phyloP scores from a whole-genome alignment of 2,113 vertebrate genomes.

The Pao palembangensis region DNA sequence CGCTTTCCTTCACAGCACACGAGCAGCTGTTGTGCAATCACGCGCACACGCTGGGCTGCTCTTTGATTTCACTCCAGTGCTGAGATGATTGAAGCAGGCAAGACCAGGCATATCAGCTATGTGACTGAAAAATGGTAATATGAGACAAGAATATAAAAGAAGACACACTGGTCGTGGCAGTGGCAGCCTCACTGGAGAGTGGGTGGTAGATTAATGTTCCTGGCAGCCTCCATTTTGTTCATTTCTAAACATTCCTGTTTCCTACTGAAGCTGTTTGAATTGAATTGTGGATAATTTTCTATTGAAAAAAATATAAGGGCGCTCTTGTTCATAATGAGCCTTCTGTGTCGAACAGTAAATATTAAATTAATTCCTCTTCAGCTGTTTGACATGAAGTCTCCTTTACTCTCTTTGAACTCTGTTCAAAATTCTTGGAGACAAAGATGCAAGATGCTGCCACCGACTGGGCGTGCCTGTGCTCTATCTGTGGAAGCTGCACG shows the following conservation, averaged over 20 bases:
- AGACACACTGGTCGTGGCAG: slow-evolving; percentile 63
- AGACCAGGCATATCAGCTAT: slow-evolving; percentile 81
- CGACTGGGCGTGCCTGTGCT: slow-evolving; percentile 51
- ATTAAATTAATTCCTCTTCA: slow-evolving; percentile 58
- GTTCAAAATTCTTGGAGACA: slow-evolving; percentile 50
- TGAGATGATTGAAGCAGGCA: slow-evolving; percentile 73
- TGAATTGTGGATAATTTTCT: slow-evolving; percentile 57
- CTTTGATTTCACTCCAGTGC: slow-evolving; percentile 71
- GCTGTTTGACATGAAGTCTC: slow-evolving; percentile 47
- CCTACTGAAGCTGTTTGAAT: slow-evolving; percentile 53
- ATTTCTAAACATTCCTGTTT: slow-evolving; percentile 59
- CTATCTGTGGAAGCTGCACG: slow-evolving; percentile 39
- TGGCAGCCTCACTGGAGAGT: slow-evolving; percentile 59
- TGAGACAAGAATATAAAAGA: slow-evolving; percentile 70
- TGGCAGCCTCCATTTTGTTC: slow-evolving; percentile 62
- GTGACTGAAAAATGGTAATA: slow-evolving; percentile 69
- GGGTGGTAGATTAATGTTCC: slow-evolving; percentile 69
- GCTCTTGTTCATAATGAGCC: slow-evolving; percentile 44
- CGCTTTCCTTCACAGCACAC: slow-evolving; percentile 38
- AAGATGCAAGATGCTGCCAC: slow-evolving; percentile 47
- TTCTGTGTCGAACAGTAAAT: slow-evolving; percentile 50
- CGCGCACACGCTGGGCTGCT: slow-evolving; percentile 59
- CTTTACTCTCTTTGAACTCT: slow-evolving; percentile 40
- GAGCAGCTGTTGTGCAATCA: slow-evolving; percentile 75
- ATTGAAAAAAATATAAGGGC: slow-evolving; percentile 48